Conservation (phyloP, 1,140 invertebrate species). For the Popillia japonica region DNA sequence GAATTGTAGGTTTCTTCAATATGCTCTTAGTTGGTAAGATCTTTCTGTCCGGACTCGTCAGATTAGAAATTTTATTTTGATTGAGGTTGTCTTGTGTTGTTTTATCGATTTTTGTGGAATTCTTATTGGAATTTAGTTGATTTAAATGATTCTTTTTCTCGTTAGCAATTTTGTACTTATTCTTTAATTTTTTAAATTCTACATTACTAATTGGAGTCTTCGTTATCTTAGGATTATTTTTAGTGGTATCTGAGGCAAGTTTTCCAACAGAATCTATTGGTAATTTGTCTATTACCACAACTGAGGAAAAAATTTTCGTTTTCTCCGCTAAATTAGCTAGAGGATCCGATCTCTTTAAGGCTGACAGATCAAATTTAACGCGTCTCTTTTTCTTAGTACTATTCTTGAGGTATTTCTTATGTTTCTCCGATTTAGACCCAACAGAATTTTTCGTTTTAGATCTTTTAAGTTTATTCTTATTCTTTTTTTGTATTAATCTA, state of each 20-base stretch:
- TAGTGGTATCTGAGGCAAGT: background rate
- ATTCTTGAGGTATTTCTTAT: background rate
- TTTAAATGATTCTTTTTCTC: background rate
- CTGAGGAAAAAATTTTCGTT: background rate
- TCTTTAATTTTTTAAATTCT: background rate
- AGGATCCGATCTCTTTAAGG: background rate
- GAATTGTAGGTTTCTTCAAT: background rate
- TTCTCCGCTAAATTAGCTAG: background rate
- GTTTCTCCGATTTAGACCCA: background rate
- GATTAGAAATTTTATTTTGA: no score
- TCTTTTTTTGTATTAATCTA: background rate
- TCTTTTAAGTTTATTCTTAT: background rate
- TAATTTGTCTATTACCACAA: background rate
- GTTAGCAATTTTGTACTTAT: background rate
- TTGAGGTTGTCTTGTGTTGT: no score
- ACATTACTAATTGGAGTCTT: background rate
- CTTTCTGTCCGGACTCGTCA: no score
- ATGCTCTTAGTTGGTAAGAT: no score
- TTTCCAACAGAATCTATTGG: background rate
- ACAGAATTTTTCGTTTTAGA: background rate
- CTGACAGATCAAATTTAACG: background rate
- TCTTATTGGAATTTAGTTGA: no score
- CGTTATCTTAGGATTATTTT: background rate
- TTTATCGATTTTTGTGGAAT: no score
- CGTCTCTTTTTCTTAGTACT: slow-evolving; percentile 1